These are phyloP conservation scores for Drosophila peninsularis DNA, from an alignment of 2,888 invertebrate genomes.

Conservation along the genomic window DNA sequence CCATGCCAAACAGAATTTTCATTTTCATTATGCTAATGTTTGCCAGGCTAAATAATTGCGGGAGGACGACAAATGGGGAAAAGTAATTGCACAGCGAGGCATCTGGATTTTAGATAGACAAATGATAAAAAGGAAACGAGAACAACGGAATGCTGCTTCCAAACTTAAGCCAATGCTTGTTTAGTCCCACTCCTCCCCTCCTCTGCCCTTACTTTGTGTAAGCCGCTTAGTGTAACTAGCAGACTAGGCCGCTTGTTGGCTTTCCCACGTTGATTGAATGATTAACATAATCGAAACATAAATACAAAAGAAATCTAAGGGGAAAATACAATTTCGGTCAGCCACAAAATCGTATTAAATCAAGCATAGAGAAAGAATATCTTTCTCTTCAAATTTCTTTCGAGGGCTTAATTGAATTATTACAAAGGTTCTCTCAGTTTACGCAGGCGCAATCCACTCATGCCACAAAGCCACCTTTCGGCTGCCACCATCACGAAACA, in stretches of 20 bases:
- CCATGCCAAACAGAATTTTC: conserved; percentile 51
- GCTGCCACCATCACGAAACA: conserved; percentile 24
- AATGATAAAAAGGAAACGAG: neutral
- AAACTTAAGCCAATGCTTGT: conserved; percentile 23
- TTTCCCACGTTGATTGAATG: conserved; percentile 49
- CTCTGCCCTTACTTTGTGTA: conserved; percentile 15
- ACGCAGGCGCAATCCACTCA: conserved; percentile 10
- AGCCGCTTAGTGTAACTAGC: conserved; percentile 39
- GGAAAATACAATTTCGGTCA: conserved; percentile 37
- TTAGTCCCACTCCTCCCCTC: neutral
- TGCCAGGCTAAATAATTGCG: conserved; percentile 34
- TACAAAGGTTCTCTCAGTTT: conserved; percentile 10
- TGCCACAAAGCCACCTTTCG: conserved; percentile 12
- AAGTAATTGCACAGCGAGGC: conserved; percentile 37
- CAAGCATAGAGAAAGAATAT: conserved; percentile 3
- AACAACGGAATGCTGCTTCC: conserved; percentile 5
- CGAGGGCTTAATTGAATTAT: conserved; percentile 38
- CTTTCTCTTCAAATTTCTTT: conserved; percentile 3
- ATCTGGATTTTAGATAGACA: conserved; percentile 22
- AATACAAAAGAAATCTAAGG: conserved; percentile 21
- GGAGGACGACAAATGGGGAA: conserved; percentile 25
- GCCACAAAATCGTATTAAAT: conserved; percentile 35
- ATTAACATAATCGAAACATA: conserved; percentile 55
- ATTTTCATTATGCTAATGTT: conserved; percentile 47
- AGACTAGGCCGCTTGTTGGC: conserved; percentile 24